Conservation (phyloP, 2,888 invertebrate genomes). For the Anthrax anthrax region DNA sequence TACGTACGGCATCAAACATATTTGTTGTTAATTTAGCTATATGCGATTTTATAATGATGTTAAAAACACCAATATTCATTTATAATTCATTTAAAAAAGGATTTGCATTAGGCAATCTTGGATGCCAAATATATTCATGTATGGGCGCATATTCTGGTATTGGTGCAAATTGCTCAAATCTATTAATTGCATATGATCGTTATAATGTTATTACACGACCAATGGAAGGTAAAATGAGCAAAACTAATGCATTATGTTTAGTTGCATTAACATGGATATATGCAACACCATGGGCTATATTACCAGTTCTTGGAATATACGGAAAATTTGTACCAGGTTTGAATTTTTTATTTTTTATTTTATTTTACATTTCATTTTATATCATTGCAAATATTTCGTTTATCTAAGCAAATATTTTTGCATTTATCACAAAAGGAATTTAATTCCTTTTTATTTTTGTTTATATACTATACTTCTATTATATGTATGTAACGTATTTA, state of each 20-base stretch:
- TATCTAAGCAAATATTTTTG: no score
- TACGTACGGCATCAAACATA: slow-evolving; percentile 57
- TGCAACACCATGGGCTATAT: slow-evolving; percentile 63
- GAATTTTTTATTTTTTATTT: no score
- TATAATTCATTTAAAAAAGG: slow-evolving; percentile 69
- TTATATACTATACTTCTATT: no score
- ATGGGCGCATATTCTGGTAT: slow-evolving; percentile 70
- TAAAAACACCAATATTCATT: slow-evolving; percentile 68
- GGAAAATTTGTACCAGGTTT: slow-evolving; percentile 64
- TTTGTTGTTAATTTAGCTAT: slow-evolving; percentile 70
- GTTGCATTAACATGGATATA: slow-evolving; percentile 60
- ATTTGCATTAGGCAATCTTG: slow-evolving; percentile 55
- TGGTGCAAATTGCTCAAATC: slow-evolving; percentile 57
- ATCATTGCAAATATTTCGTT: no score
- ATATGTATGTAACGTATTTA: no score
- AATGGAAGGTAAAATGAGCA: slow-evolving; percentile 65
- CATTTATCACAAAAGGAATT: no score
- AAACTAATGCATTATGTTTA: slow-evolving; percentile 65
- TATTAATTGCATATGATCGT: slow-evolving; percentile 74
- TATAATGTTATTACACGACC: slow-evolving; percentile 66
- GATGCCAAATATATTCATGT: slow-evolving; percentile 62
- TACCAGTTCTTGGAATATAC: slow-evolving; percentile 72
- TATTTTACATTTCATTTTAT: no score
- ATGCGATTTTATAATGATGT: slow-evolving; percentile 78
- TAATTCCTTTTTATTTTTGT: no score